Conservation (phyloP, 2,113 vertebrate genomes). For the Mixornis gularis region DNA sequence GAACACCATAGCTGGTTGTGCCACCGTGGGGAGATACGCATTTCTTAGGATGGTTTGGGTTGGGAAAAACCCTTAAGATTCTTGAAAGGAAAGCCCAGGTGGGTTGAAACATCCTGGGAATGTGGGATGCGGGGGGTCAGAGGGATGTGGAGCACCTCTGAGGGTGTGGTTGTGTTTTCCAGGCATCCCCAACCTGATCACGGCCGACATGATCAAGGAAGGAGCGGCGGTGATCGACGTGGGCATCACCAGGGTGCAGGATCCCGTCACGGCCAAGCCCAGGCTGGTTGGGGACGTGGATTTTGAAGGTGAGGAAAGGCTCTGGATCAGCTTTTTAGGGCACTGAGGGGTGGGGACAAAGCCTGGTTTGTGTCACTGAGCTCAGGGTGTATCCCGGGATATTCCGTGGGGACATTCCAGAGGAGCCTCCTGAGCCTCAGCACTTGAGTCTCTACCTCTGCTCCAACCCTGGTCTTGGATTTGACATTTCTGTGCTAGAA, state of each 20-base stretch:
- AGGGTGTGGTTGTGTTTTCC: rapidly evolving
- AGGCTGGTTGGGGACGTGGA: constrained; percentile 94
- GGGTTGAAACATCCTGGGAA: neutral
- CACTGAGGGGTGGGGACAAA: rapidly evolving
- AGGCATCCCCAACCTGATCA: constrained; percentile 98
- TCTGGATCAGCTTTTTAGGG: neutral
- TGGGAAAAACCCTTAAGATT: neutral
- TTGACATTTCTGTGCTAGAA: neutral
- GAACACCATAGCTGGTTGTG: neutral
- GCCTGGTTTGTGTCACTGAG: rapidly evolving
- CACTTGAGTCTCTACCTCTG: neutral
- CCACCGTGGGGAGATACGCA: rapidly evolving
- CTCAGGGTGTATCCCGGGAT: rapidly evolving
- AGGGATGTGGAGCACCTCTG: rapidly evolving
- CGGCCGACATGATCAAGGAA: constrained; percentile 95
- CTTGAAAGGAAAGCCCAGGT: neutral
- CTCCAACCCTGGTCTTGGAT: neutral
- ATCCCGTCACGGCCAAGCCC: constrained; percentile 83
- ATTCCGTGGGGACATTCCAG: rapidly evolving
- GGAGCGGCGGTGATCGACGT: constrained; percentile 93
- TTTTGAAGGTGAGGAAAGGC: constrained; percentile 83
- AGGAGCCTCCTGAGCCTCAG: neutral
- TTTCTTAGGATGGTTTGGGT: neutral
- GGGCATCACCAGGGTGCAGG: constrained; percentile 89
- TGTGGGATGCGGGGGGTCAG: rapidly evolving